Evolutionary conservation across 2,888 invertebrate species (phyloP).

Genomic region (Diaprepes abbreviatus): DNA sequence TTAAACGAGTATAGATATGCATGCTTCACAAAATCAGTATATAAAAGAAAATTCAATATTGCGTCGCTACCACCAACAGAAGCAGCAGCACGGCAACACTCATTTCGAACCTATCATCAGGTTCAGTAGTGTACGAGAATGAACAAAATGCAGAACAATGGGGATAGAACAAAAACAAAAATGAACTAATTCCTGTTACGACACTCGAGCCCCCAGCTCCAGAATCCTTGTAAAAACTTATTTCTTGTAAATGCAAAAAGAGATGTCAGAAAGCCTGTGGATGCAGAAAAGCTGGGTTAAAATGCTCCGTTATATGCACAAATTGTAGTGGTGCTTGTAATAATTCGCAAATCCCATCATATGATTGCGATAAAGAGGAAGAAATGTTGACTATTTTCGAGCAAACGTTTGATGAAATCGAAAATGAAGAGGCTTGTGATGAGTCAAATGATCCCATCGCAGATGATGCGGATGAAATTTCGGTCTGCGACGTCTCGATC

Average conservation of each 20-base stretch:
- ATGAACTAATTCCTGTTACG: constrained; percentile 15
- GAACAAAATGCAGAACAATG: constrained; percentile 18
- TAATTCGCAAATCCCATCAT: no score
- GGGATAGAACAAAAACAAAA: constrained; percentile 11
- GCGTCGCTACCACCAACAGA: constrained; percentile 33
- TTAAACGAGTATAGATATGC: constrained; percentile 4
- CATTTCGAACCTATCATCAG: constrained; percentile 49
- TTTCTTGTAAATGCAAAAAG: constrained; percentile 23
- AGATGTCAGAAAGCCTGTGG: constrained; percentile 23
- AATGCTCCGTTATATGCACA: constrained; percentile 31
- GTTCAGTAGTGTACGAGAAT: constrained; percentile 9
- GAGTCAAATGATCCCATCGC: no score
- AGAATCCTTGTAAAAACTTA: constrained; percentile 15
- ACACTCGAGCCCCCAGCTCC: constrained; percentile 16
- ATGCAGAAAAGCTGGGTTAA: constrained; percentile 47
- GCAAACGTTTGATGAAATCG: no score
- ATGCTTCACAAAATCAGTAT: constrained; percentile 6
- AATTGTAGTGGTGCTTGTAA: constrained; percentile 51
- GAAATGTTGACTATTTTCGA: no score
- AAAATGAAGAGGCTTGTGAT: no score
- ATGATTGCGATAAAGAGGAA: no score
- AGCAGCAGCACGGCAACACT: constrained; percentile 51
- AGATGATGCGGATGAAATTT: no score
- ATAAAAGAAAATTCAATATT: constrained; percentile 14
- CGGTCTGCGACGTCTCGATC: no score